A percentile compares a stretch with the other conserved stretches of the same genome.
These are phyloP conservation scores for Moxostoma hubbsi DNA, from an alignment of 2,797 vertebrate species.

Conservation along the genomic window DNA sequence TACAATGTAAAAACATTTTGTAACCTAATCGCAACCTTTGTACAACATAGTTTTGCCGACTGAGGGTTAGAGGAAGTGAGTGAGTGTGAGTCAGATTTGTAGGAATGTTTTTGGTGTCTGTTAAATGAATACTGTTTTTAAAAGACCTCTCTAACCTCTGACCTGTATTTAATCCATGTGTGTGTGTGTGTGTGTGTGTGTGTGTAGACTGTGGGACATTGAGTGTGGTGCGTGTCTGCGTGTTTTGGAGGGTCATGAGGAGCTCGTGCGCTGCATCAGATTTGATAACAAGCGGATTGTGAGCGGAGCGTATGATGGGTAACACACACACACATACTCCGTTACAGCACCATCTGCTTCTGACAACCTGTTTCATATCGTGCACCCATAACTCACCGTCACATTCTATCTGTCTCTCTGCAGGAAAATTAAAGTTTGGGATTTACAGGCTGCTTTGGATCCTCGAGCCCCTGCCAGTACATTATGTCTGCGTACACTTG, in stretches of 20 bases:
- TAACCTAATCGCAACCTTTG: too few species aligned
- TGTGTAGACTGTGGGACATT: conserved; percentile 94
- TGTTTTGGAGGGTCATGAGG: conserved; percentile 96
- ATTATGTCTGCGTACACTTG: conserved; percentile 94
- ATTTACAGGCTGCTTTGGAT: conserved; percentile 96
- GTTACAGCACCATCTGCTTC: not conserved
- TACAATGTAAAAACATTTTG: too few species aligned
- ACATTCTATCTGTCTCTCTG: conserved; percentile 39
- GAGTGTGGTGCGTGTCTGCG: conserved; percentile 97
- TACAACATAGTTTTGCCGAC: too few species aligned
- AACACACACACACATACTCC: conserved; percentile 17
- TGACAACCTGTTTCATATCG: not conserved
- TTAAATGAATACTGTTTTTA: not conserved
- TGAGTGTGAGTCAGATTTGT: too few species aligned
- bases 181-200: conserved; percentile 17
- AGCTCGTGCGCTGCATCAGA: conserved; percentile 96
- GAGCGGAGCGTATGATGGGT: conserved; percentile 98
- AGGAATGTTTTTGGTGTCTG: not conserved
- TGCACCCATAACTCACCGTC: not conserved
- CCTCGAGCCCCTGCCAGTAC: conserved; percentile 97
- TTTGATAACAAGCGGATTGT: conserved; percentile 99
- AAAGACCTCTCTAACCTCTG: not conserved
- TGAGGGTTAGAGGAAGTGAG: too few species aligned
- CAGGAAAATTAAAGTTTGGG: conserved; percentile 99
- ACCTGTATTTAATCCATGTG: not conserved